Percentiles rank a stretch among this genome's conserved stretches.
These are phyloP conservation scores for Dinoponera quadriceps DNA, from an alignment of 1,140 invertebrate species.

Conservation along the genomic window DNA sequence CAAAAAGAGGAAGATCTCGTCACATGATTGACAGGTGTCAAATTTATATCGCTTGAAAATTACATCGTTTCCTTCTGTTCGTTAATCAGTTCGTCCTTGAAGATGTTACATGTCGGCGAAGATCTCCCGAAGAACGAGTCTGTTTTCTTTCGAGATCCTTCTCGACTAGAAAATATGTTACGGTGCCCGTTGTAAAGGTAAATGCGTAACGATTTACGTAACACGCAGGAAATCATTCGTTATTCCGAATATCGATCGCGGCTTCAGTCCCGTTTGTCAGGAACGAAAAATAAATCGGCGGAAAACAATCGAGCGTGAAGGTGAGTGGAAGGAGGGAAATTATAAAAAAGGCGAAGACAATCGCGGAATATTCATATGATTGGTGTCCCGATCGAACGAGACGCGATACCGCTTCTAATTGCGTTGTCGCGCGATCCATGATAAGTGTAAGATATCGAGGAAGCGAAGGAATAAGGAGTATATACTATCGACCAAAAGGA, in stretches of 20 bases:
- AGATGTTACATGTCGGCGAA: background rate
- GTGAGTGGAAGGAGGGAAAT: constrained; percentile 26
- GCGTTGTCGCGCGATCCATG: background rate
- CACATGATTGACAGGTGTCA: no score
- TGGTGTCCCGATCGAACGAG: background rate
- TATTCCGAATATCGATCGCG: constrained; percentile 30
- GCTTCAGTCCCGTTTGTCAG: constrained; percentile 40
- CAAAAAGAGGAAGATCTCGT: no score
- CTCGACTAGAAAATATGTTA: constrained; percentile 46
- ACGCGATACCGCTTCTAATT: background rate
- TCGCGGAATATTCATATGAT: constrained; percentile 29
- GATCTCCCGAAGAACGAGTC: background rate
- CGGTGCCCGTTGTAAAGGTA: constrained; percentile 24
- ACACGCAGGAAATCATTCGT: constrained; percentile 59
- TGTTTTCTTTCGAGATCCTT: constrained; percentile 2
- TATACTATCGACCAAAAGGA: background rate
- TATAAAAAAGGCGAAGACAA: constrained; percentile 1
- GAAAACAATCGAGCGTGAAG: constrained; percentile 51
- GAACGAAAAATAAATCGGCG: constrained; percentile 36
- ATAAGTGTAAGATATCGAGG: background rate
- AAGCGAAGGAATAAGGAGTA: background rate
- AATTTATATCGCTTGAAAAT: no score
- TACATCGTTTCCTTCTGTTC: background rate
- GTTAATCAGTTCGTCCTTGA: background rate
- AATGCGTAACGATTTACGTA: constrained; percentile 54